Percentiles rank a stretch among this genome's conserved stretches.
phyloP scores from a whole-genome alignment of 2,888 invertebrate species.

The Heliconius cydno region DNA sequence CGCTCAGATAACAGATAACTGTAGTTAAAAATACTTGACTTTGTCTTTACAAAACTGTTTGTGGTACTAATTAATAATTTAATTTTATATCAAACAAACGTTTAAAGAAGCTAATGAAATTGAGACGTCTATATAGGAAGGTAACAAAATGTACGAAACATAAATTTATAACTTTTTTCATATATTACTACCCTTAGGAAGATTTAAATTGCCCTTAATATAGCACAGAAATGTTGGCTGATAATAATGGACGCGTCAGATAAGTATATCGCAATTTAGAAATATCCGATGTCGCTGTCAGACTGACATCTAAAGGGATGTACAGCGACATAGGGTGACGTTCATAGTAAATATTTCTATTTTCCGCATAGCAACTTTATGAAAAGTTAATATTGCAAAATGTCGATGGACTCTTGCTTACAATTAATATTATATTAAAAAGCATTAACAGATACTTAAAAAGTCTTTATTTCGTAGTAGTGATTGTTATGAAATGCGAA shows the following conservation, averaged over 20 bases:
- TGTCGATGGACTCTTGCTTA: background rate
- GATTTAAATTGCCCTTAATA: slow-evolving; percentile 7
- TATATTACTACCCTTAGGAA: background rate
- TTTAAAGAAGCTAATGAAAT: background rate
- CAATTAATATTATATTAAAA: too few species aligned
- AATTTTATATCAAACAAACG: background rate
- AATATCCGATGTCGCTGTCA: slow-evolving; percentile 26
- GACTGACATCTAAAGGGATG: slow-evolving; percentile 6
- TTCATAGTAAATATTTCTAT: slow-evolving; percentile 19
- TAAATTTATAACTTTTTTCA: background rate
- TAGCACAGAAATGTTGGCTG: background rate
- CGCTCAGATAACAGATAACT: too few species aligned
- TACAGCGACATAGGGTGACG: slow-evolving; percentile 1
- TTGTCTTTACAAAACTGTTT: background rate
- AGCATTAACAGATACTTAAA: too few species aligned
- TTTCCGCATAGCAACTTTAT: slow-evolving; percentile 10
- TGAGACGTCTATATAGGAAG: background rate
- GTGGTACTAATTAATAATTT: background rate
- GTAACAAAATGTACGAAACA: background rate
- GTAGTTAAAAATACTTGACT: background rate
- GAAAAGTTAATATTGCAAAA: background rate
- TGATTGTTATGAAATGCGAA: too few species aligned
- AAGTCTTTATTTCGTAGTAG: too few species aligned
- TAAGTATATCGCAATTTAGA: slow-evolving; percentile 12
- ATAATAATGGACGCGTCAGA: slow-evolving; percentile 12